phyloP scores from a whole-genome alignment of 2,113 vertebrate species.

The Morone saxatilis region DNA sequence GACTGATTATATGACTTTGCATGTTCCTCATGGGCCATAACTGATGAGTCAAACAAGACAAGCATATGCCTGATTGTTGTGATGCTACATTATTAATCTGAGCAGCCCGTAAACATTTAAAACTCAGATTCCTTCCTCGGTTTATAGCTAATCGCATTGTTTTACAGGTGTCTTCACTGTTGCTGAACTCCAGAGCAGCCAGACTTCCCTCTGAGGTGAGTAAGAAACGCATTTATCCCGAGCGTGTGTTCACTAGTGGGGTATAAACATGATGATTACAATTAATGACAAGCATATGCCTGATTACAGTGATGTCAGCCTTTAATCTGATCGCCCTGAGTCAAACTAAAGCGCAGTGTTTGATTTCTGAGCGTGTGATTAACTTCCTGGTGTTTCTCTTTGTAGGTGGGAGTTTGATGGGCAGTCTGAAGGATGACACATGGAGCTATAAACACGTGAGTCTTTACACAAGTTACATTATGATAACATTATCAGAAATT shows the following conservation, averaged over 20 bases:
- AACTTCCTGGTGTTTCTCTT: background rate
- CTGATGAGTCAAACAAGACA: conserved; percentile 73
- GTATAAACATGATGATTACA: conserved; percentile 57
- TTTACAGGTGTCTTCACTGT: background rate
- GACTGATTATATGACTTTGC: no score
- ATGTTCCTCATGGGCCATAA: background rate
- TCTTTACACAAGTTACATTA: accelerated
- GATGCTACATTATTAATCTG: conserved; percentile 55
- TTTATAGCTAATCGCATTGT: background rate
- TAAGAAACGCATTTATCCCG: accelerated
- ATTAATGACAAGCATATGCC: conserved; percentile 81
- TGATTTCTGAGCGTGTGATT: accelerated
- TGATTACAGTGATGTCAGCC: conserved; percentile 73
- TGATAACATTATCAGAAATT: background rate
- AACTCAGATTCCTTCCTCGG: accelerated
- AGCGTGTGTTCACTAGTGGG: background rate
- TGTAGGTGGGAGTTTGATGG: background rate
- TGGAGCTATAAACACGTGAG: conserved; percentile 7
- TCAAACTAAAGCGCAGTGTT: accelerated
- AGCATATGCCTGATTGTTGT: conserved; percentile 79
- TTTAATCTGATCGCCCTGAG: conserved; percentile 62
- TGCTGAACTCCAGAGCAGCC: accelerated
- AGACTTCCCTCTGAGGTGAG: conserved; percentile 9
- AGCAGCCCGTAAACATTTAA: background rate
- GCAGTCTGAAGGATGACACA: background rate